Evolutionary conservation across 1,140 invertebrate species (phyloP).

Genomic region (Asobara japonica): DNA sequence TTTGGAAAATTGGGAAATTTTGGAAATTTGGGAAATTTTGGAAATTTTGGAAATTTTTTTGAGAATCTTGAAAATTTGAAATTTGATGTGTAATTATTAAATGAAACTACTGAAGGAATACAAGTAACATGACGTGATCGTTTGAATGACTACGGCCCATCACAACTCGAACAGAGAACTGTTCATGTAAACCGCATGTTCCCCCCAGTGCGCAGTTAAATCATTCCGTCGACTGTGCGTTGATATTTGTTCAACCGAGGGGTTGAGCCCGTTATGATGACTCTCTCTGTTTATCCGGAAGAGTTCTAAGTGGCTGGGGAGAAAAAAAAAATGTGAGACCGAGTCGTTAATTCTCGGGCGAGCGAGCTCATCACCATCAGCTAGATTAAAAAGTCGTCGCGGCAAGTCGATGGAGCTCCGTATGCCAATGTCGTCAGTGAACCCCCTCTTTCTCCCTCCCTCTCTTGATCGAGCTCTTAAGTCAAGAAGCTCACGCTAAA

Average conservation of each 20-base stretch:
- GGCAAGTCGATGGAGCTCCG: not conserved
- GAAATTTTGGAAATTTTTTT: too few species aligned
- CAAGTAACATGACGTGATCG: too few species aligned
- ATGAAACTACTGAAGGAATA: too few species aligned
- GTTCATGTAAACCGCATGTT: not conserved
- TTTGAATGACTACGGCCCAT: not conserved
- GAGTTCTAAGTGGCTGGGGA: not conserved
- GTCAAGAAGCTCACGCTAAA: not conserved
- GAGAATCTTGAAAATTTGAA: too few species aligned
- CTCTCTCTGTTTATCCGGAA: conserved; percentile 9
- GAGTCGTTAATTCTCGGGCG: not conserved
- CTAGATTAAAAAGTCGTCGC: not conserved
- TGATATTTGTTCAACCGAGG: not conserved
- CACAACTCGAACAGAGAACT: not conserved
- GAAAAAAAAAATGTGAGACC: not conserved
- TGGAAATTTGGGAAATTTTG: too few species aligned
- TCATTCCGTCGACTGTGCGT: not conserved
- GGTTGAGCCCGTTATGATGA: not conserved
- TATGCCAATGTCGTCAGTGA: not conserved
- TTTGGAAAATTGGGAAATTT: too few species aligned
- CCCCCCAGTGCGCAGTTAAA: not conserved
- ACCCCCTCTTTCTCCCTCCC: not conserved
- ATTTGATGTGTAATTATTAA: too few species aligned
- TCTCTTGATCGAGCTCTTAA: not conserved
- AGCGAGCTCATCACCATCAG: not conserved